Base-by-base conservation (phyloP, 2,888 invertebrate species). In the Cotesia congregata region DNA sequence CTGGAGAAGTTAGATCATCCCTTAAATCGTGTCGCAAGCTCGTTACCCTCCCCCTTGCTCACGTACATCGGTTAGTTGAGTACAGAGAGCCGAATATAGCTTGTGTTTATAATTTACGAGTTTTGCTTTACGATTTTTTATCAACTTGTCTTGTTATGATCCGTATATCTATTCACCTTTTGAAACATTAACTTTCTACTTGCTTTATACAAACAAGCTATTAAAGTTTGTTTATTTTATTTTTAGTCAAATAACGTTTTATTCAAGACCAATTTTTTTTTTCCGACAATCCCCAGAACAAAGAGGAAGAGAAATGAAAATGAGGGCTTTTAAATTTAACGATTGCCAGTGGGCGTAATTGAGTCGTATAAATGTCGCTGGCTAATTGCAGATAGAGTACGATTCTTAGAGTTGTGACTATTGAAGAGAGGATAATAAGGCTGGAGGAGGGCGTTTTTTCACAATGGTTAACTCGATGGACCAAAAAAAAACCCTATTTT, bases 301-400 rank as follows among this genome's bases (percentile, higher is more conserved):
- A 20, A 65, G 59, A 12, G 67, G 75, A 65, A 65, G 38, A 60
- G 59, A 40, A 59, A 41, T 64, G 67, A 65, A 75, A 67, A 9
- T 72, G 17, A 65, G 72, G 75, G 78, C 75, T 78, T 71, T 65
- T 73, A 30, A 69, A 9, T 65, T 64, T 20, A 67, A 39, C 80
- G 75, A 80, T 82, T 82, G 83, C 83, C 80, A 80, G 78, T 81
- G 76, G 78, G 78, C 78, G 83, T 85, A 86, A 86, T 86, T 83
- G 81, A 83, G 80, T 85, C 83, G 81, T 84, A 86, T 81, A 84
- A 86, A 86, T 85, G 85, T 84, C 80, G 79, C 80, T 80, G 82
- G 82, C 81, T 85, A 83, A 84, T 82, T 83, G 82, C 77, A 82
- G 83, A 83, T 82, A 82, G 84, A 73, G 76, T 71, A 7, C 41